Evolutionary conservation across 1,140 invertebrate genomes (phyloP), one percentile per base, ranked within the genome.

Genomic region (Hyles euphorbiae): DNA sequence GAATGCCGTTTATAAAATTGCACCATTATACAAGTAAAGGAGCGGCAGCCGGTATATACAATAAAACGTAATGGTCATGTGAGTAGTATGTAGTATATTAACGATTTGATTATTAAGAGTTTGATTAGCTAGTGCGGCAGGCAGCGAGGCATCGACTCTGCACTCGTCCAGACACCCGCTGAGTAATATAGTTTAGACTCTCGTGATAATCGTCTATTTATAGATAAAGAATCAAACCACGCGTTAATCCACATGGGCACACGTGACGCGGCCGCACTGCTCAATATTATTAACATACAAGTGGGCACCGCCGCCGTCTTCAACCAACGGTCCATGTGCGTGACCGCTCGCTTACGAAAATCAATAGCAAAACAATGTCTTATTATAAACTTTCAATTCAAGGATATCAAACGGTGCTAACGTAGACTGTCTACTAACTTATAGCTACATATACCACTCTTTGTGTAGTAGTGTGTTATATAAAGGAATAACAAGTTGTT

Each of bases 141-240:
- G 22, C 48, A 32, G 5, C 48, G 46, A 22, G 10, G 6, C 48
- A 43, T 43, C 9, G 53, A 43, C 52, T 52, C 43, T 40, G 8
- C 36, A 6, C 53, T 32, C 47, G 32, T 72, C 70, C 66, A 71
- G 72, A 76, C 61, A 74, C 68, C 64, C 72, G 68, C 76, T 59
- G 72, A 76, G 70, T 61, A 72, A 68, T 71, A 58, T 54, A 63
- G 61, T 57, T 63, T 57, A 11, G 53, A 56, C 54, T 58, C 52
- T 56, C 72, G 75, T 72, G 67, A 74, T 81, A 81, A 79, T 81
- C 70, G 58, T 67, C 76, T 84, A 84, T 82, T 81, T 77, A 84
- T 84, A 84, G 79, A 73, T 8, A 72, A 76, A 76, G 75, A 77
- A 82, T 82, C 78, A 82, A 81, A 77, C 74, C 36, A 72, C 70